Percentiles rank a stretch among this genome's conserved stretches.
Evolutionary conservation across 1,140 invertebrate genomes (phyloP).

Genomic region (Cydia strobilella): DNA sequence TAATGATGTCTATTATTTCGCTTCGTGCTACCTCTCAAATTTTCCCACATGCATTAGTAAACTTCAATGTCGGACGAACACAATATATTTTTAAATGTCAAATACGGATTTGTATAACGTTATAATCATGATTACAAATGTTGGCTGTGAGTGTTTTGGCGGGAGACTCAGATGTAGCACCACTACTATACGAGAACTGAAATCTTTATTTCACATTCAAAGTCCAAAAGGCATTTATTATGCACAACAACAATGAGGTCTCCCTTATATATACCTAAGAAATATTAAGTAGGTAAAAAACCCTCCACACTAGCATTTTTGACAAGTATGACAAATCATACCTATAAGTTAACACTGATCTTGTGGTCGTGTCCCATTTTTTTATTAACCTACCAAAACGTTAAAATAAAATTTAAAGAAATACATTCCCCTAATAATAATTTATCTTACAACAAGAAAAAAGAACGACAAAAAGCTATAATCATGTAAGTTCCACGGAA

Average conservation of each 20-base stretch:
- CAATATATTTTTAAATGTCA: not conserved
- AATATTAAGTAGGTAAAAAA: conserved; percentile 68
- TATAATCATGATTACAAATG: not conserved
- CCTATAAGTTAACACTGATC: conserved; percentile 53
- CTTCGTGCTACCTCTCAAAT: not conserved
- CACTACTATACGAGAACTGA: conserved; percentile 8
- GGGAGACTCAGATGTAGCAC: conserved; percentile 20
- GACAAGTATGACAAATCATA: conserved; percentile 65
- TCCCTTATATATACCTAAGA: conserved; percentile 53
- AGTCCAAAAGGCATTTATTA: conserved; percentile 35
- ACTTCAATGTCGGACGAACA: conserved; percentile 21
- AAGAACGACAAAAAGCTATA: conserved; percentile 44
- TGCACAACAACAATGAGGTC: conserved; percentile 63
- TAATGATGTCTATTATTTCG: no score
- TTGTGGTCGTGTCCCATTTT: conserved; percentile 48
- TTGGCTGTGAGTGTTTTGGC: conserved; percentile 22
- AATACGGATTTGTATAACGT: not conserved
- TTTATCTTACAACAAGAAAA: conserved; percentile 61
- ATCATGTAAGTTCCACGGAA: conserved; percentile 44
- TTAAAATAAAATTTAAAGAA: conserved; percentile 44
- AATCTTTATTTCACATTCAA: conserved; percentile 31
- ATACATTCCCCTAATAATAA: conserved; percentile 59
- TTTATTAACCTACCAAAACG: conserved; percentile 35
- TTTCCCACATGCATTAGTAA: not conserved
- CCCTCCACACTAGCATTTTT: conserved; percentile 60